phyloP scores from a whole-genome alignment of 1,140 invertebrate species.

The Drosophila ohnishii region DNA sequence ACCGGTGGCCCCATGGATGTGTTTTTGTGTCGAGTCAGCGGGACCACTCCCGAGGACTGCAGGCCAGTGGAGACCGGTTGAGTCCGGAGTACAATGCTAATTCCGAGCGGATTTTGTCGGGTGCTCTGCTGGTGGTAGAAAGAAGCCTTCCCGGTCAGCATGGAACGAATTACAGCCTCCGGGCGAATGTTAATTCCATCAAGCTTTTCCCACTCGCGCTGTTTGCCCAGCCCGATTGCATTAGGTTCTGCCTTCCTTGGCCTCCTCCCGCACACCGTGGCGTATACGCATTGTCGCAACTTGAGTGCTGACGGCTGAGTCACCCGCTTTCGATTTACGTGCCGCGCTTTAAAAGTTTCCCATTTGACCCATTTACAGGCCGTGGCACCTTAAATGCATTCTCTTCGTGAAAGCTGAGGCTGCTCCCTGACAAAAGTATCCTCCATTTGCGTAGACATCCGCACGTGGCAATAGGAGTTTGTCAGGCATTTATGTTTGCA shows the following conservation, averaged over 20 bases:
- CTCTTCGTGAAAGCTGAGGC: conserved; percentile 45
- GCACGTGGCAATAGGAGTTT: conserved; percentile 20
- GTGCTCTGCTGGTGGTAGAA: neutral
- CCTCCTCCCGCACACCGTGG: conserved; percentile 45
- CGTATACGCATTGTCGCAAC: conserved; percentile 76
- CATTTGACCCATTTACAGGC: conserved; percentile 65
- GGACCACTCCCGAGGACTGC: neutral
- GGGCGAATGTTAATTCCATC: conserved; percentile 67
- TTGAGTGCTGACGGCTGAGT: conserved; percentile 37
- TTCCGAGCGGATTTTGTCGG: conserved; percentile 1
- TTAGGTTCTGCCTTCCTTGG: conserved; percentile 35
- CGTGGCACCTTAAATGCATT: conserved; percentile 59
- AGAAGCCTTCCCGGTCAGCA: neutral
- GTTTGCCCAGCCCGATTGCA: conserved; percentile 58
- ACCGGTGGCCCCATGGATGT: conserved; percentile 5
- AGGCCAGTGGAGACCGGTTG: conserved; percentile 2
- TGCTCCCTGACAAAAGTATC: conserved; percentile 14
- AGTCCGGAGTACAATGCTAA: conserved; percentile 30
- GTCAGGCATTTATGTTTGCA: conserved; percentile 46
- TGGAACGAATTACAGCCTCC: conserved; percentile 10
- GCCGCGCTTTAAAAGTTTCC: conserved; percentile 52
- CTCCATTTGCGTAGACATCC: conserved; percentile 9
- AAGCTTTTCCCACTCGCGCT: conserved; percentile 43
- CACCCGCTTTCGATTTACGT: conserved; percentile 49
- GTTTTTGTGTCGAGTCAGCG: conserved; percentile 40